Base-by-base conservation (phyloP, 2,113 vertebrate genomes). In the Brevimyrus niger region DNA sequence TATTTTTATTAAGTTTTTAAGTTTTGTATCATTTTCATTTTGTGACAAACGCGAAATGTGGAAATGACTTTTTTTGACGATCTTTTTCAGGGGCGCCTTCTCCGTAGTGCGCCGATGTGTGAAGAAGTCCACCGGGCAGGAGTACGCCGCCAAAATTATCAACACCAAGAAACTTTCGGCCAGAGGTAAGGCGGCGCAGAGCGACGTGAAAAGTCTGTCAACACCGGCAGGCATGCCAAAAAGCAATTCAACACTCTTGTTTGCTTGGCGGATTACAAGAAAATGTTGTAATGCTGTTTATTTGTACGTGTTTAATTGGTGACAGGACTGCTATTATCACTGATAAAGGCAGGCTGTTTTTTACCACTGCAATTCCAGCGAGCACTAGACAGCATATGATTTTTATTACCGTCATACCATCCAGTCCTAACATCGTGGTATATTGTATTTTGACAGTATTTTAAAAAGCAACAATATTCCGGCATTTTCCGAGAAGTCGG, bases 81-180 rank as follows among this genome's bases (percentile, higher is more conserved):
- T 92, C 88, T 3, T 92, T 92, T 93, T 94, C 93, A 99, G 98
- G 96, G 98, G 98, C 92, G 98, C 98, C 94, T 99, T 99, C 94
- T 99, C 98, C 38, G 95, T 99, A 87, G 98, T 99, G 65, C 97
- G 98, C 89, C 97, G 98, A 93, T 99, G 98, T 91, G 97, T 99
- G 92, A 99, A 99, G 96, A 99, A 98, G 94, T 97, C 96, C 89
- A 98, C 98, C 2, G 97, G 97, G 38, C 98, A 99, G 95, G 98
- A 99, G 93, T 99, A 98, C 94, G 98, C 98, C 93, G 98, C 98
- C 90, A 99, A 99, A 96, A 99, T 99, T 90, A 99, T 99, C 93
- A 99, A 99, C 95, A 99, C 98, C 85, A 99, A 99, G 96, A 99
- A 99, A 94, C 95, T 99, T 91, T 99, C 98, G 42, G 98, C 98